A percentile compares a stretch with the other conserved stretches of the same genome.
Conservation (phyloP, 1,140 invertebrate species). For the Chironomus striatipennis region DNA sequence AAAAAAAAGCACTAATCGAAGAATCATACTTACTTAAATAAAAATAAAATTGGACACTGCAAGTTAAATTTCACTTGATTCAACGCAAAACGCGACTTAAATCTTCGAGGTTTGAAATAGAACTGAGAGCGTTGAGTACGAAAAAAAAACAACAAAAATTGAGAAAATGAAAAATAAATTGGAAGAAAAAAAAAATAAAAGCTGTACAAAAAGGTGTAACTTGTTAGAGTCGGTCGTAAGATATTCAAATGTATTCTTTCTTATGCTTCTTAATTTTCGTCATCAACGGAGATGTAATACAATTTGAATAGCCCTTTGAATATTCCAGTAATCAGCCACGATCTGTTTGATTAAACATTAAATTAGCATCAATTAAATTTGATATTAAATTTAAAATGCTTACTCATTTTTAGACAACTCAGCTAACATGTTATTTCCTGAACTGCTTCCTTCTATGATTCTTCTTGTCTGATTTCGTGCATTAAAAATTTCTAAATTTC, state of each 20-base stretch:
- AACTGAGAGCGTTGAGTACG: background rate
- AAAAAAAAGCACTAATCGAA: background rate
- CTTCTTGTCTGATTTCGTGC: background rate
- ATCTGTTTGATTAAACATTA: background rate
- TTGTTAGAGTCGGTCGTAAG: too few relatives aligned
- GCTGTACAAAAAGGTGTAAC: background rate
- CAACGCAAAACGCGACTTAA: background rate
- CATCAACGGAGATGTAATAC: background rate
- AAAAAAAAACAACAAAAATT: too few relatives aligned
- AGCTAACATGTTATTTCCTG: background rate
- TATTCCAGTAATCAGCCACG: conserved; percentile 3
- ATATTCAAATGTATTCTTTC: background rate
- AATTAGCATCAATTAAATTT: background rate
- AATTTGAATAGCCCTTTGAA: background rate
- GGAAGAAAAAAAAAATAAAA: background rate
- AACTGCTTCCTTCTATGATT: background rate
- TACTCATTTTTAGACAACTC: conserved; percentile 1
- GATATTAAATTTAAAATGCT: background rate
- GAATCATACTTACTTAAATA: background rate
- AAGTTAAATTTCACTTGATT: background rate
- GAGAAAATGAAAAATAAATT: background rate
- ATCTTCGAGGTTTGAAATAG: background rate
- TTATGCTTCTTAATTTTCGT: background rate
- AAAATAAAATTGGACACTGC: background rate
- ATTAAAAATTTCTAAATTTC: background rate